Evolutionary conservation across 2,888 invertebrate species (phyloP).

Genomic region (Erannis defoliaria): DNA sequence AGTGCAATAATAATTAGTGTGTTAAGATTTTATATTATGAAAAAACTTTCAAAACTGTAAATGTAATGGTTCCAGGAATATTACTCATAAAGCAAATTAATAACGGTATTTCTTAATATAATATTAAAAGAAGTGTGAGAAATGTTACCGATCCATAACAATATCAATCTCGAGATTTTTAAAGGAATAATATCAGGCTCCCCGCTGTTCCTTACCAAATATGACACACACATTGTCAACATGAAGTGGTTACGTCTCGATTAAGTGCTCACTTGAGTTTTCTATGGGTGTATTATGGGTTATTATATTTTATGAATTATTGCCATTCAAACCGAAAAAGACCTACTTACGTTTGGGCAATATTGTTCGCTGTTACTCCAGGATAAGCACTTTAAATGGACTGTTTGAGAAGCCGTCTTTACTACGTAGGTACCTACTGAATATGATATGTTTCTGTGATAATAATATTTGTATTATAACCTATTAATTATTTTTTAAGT

Average conservation of each 20-base stretch:
- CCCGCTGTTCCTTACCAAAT: slow-evolving; percentile 55
- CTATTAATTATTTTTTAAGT: too few relatives aligned
- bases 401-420: neutral
- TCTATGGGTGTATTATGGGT: slow-evolving; percentile 47
- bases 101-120: neutral
- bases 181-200: slow-evolving; percentile 29
- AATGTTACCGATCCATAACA: slow-evolving; percentile 9
- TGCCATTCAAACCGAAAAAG: slow-evolving; percentile 22
- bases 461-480: too few relatives aligned
- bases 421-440: neutral
- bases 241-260: slow-evolving; percentile 70
- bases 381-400: neutral
- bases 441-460: neutral
- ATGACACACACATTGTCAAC: slow-evolving; percentile 71
- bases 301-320: slow-evolving; percentile 43
- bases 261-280: slow-evolving; percentile 60
- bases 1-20: too few relatives aligned
- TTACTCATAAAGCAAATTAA: too few relatives aligned
- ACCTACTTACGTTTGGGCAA: slow-evolving; percentile 26
- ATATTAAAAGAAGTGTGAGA: slow-evolving; percentile 29
- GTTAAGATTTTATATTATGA: too few relatives aligned
- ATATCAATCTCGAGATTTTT: neutral
- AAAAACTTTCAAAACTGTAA: too few relatives aligned
- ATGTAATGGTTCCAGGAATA: too few relatives aligned
- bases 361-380: slow-evolving; percentile 25